A percentile compares a stretch with the other conserved stretches of the same genome.
These are phyloP conservation scores for Pseudorhombus dupliciocellatus DNA, from an alignment of 2,113 vertebrate species.

Conservation along the genomic window DNA sequence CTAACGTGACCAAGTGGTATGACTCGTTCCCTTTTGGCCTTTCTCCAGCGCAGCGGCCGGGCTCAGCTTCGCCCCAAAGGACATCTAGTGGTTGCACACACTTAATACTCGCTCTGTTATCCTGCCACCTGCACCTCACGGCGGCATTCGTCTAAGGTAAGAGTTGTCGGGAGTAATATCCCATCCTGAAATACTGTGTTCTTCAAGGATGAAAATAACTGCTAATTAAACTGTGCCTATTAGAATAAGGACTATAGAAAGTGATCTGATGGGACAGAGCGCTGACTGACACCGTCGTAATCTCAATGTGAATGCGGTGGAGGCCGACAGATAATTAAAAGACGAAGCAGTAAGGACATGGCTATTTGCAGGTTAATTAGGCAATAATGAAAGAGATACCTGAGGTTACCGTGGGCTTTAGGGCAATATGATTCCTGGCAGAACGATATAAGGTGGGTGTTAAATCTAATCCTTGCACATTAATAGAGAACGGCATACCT, in stretches of 20 bases:
- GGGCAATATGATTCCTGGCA: constrained; percentile 80
- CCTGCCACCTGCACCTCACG: constrained; percentile 18
- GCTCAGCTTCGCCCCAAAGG: constrained; percentile 42
- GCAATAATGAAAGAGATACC: constrained; percentile 83
- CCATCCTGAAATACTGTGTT: constrained; percentile 25
- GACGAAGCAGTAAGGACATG: constrained; percentile 71
- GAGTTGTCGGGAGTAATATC: constrained; percentile 30
- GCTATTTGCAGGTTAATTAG: constrained; percentile 92
- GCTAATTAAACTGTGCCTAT: constrained; percentile 64
- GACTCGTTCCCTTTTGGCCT: constrained; percentile 50
- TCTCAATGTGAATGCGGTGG: constrained; percentile 59
- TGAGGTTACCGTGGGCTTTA: constrained; percentile 82
- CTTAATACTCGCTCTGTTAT: constrained; percentile 5
- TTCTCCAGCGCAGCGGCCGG: constrained; percentile 24
- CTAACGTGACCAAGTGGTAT: constrained; percentile 59
- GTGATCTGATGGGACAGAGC: constrained; percentile 59
- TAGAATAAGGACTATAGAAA: constrained; percentile 59
- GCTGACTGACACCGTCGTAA: constrained; percentile 62
- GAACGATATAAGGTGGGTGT: constrained; percentile 80
- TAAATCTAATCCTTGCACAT: constrained; percentile 84
- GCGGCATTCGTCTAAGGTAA: constrained; percentile 2
- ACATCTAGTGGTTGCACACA: constrained; percentile 55
- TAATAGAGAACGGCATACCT: constrained; percentile 79
- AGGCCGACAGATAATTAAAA: constrained; percentile 75
- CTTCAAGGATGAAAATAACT: constrained; percentile 52